Percentiles rank a stretch among this genome's conserved stretches.
Evolutionary conservation across 2,888 invertebrate genomes (phyloP).

Genomic region (Agrochola lychnidis): DNA sequence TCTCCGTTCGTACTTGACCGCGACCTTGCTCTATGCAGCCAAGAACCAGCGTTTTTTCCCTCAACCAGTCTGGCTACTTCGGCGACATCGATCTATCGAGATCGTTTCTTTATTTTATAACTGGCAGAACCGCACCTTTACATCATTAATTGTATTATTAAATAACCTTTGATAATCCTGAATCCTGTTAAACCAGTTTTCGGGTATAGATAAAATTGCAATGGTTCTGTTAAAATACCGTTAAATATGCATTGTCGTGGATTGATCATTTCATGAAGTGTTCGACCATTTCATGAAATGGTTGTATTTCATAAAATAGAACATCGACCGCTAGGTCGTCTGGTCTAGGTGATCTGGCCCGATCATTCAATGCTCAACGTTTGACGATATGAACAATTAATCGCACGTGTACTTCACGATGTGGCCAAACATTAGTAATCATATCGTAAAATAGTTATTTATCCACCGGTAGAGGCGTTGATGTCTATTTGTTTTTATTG

Average conservation of each 20-base stretch:
- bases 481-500: too few species aligned
- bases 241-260: not conserved
- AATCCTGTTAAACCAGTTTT: slow-evolving; percentile 26
- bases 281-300: too few species aligned
- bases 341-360: too few species aligned
- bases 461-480: too few species aligned
- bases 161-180: slow-evolving; percentile 20
- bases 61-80: slow-evolving; percentile 45
- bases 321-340: too few species aligned
- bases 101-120: slow-evolving; percentile 37
- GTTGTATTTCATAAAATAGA: too few species aligned
- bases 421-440: too few species aligned
- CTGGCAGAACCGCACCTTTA: slow-evolving; percentile 3
- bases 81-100: slow-evolving; percentile 32
- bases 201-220: not conserved
- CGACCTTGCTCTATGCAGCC: slow-evolving; percentile 67
- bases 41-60: slow-evolving; percentile 42
- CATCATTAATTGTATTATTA: slow-evolving; percentile 30
- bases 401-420: too few species aligned
- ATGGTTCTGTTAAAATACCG: not conserved
- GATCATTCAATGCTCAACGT: too few species aligned
- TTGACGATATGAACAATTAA: too few species aligned
- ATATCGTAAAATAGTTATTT: too few species aligned
- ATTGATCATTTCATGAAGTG: too few species aligned
- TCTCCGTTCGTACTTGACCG: slow-evolving; percentile 66